Evolutionary conservation across 2,113 vertebrate genomes (phyloP).

Genomic region (Chunga burmeisteri): DNA sequence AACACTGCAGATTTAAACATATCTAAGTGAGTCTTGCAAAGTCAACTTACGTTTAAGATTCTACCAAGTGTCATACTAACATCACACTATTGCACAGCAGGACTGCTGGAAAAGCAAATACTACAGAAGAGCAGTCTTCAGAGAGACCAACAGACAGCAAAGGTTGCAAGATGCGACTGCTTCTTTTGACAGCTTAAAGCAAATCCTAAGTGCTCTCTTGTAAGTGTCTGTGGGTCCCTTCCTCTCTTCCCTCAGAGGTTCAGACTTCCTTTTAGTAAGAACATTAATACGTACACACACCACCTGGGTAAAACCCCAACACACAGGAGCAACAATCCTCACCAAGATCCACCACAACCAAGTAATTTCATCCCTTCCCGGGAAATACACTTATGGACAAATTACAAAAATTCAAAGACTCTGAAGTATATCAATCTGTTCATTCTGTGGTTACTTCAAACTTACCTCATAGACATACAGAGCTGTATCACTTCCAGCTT

Average conservation of each 20-base stretch:
- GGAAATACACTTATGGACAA: accelerated
- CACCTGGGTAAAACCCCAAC: background rate
- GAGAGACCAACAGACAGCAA: background rate
- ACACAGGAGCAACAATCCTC: background rate
- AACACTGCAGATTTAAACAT: background rate
- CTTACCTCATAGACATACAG: background rate
- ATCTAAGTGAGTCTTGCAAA: background rate
- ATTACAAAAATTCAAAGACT: background rate
- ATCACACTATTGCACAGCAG: background rate
- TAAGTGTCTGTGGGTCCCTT: background rate
- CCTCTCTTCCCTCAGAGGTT: background rate
- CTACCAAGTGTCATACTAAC: background rate
- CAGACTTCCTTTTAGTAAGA: background rate
- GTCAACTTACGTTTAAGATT: background rate
- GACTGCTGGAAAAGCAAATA: background rate
- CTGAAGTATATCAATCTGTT: background rate
- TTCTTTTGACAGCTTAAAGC: background rate
- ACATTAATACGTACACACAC: background rate
- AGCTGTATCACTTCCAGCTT: background rate
- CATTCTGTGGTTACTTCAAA: background rate
- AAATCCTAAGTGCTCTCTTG: background rate
- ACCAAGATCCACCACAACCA: background rate
- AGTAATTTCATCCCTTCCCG: background rate
- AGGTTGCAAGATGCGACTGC: background rate
- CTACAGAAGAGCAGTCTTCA: background rate